Base-by-base conservation (phyloP, 2,888 invertebrate species). In the Parasteatoda lunata region DNA sequence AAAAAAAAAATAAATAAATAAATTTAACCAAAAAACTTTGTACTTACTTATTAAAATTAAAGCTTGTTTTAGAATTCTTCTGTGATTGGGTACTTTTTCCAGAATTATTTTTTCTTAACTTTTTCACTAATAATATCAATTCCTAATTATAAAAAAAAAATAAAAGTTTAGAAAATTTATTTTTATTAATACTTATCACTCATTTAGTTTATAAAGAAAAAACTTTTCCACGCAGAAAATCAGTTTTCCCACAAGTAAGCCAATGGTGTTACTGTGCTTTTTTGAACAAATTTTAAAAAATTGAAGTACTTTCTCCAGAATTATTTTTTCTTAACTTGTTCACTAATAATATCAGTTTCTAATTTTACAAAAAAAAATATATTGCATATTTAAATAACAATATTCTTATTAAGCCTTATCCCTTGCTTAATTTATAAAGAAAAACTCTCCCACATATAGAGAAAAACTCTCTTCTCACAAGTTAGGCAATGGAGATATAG, bases 31-130 rank as follows among this genome's bases (percentile, higher is more conserved):
- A n/a, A 11, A 47, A 75, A 54, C 5, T 9, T 5, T 3, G 51
- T 65, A 68, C 59, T 69, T 69, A 76, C 82, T 51, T 69, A 64
- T 76, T 76, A 30, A 82, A 82, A 76, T 82, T 70, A 82, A 82
- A 82, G 8, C 3, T 5, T 4, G 48, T 5, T 64, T 59, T 64
- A 5, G 3, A 49, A 59, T 70, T 51, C 52, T 82, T 76, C 45
- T 76, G 13, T 64, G 4, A 0, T 8, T 49, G 13, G 30, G 15
- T n/a, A 11, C 13, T 13, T 13, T 82, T 59, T 30, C 70, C 64
- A 4, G 2, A 47, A 49, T n/a, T 68, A 47, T 73, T 45, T 9
- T 15, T 59, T 47, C n/a, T 76, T 54, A 82, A n/a, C 5, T 48
- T 76, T 68, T 76, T 71, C 11, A 82, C 68, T n/a, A 82, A 69